A percentile compares a stretch with the other conserved stretches of the same genome.
These are phyloP conservation scores for Enteromius fasciolatus DNA, from an alignment of 2,797 vertebrate genomes.

Conservation along the genomic window DNA sequence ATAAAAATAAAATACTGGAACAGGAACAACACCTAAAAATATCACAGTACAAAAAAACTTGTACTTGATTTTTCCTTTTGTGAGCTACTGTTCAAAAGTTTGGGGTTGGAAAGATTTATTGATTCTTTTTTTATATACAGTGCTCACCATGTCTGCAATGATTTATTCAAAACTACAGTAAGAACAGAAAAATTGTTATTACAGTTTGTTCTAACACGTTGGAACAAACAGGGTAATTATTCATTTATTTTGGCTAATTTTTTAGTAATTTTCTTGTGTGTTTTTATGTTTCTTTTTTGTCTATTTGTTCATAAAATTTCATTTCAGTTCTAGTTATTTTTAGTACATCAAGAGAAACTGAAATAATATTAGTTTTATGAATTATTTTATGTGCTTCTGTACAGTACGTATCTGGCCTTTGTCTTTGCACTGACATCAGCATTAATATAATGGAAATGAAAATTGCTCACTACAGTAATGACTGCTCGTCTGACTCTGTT, in stretches of 20 bases:
- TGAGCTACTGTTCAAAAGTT: background rate
- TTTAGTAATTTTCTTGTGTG: background rate
- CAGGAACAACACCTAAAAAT: background rate
- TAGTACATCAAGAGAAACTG: background rate
- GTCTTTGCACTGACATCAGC: background rate
- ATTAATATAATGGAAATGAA: background rate
- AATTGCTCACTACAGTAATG: background rate
- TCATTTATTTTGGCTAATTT: background rate
- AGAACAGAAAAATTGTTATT: background rate
- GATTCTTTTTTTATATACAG: background rate
- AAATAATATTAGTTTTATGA: background rate
- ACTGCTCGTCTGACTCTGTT: background rate
- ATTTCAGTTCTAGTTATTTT: background rate
- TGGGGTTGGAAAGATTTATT: background rate
- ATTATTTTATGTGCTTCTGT: no score
- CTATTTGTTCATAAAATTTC: background rate
- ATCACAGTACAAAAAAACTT: background rate
- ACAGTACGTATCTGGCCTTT: background rate
- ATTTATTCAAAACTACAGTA: background rate
- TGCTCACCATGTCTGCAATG: background rate
- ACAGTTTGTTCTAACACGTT: background rate
- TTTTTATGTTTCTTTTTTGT: background rate
- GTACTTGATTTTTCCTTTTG: background rate
- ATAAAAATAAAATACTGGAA: constrained; percentile 27
- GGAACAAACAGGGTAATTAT: background rate